Conservation (phyloP, 1,140 invertebrate genomes). For the Brachionus calyciflorus region DNA sequence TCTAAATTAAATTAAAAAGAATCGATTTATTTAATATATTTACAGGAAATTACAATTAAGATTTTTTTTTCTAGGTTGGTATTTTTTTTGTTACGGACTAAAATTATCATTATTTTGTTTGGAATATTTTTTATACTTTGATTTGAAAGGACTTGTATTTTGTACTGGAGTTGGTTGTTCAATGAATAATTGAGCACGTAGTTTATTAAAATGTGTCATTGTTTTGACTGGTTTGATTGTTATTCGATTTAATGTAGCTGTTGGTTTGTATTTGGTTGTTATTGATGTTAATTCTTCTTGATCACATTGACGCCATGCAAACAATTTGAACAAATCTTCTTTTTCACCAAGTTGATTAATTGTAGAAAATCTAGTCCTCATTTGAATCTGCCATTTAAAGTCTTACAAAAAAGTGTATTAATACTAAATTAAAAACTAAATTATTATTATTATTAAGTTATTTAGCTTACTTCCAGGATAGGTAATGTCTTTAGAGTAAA, state of each 20-base stretch:
- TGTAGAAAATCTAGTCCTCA: background rate
- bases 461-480: background rate
- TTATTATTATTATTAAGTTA: background rate
- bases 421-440: background rate
- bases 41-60: too few relatives aligned
- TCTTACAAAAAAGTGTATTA: background rate
- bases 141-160: too few relatives aligned
- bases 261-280: background rate
- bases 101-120: too few relatives aligned
- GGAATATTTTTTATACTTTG: too few relatives aligned
- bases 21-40: too few relatives aligned
- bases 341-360: background rate
- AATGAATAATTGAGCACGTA: slow-evolving; percentile 2
- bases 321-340: slow-evolving; percentile 44
- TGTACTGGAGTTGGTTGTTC: background rate
- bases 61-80: too few relatives aligned
- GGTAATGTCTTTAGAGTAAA: background rate
- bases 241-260: background rate
- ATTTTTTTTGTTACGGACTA: too few relatives aligned
- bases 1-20: too few relatives aligned
- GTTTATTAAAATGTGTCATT: background rate
- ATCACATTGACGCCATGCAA: slow-evolving; percentile 33
- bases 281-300: slow-evolving; percentile 19
- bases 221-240: slow-evolving; percentile 36
- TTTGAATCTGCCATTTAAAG: slow-evolving; percentile 46